These are phyloP conservation scores for Papilio helenus DNA, from an alignment of 1,140 invertebrate genomes.

Conservation along the genomic window DNA sequence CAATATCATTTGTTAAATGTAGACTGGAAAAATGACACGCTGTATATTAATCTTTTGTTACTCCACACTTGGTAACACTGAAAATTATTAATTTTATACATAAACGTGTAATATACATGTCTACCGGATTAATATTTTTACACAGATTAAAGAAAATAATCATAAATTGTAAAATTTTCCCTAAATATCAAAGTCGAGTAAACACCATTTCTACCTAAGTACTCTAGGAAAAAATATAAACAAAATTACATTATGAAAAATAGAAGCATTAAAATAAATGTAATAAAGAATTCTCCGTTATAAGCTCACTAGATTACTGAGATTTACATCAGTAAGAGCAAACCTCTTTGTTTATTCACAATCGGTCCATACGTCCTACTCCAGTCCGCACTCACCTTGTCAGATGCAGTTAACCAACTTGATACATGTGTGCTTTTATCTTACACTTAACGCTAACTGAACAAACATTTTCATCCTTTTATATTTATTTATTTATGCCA, in stretches of 20 bases:
- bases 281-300: background rate
- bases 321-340: slow-evolving; percentile 10
- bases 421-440: slow-evolving; percentile 48
- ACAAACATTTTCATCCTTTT: background rate
- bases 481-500: background rate
- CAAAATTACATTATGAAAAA: background rate
- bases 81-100: no score
- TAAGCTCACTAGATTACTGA: background rate
- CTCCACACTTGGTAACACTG: no score
- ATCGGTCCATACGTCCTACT: slow-evolving; percentile 13
- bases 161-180: no score
- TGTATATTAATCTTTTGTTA: no score
- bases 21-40: no score
- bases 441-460: slow-evolving; percentile 40
- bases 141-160: background rate
- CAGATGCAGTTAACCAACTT: slow-evolving; percentile 44
- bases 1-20: no score
- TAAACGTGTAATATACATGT: no score
- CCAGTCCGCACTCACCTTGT: slow-evolving; percentile 33
- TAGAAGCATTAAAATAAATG: background rate
- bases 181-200: background rate
- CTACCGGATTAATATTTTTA: no score
- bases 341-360: slow-evolving; percentile 32
- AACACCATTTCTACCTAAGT: background rate
- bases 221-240: background rate